Evolutionary conservation across 2,113 vertebrate species (phyloP), one percentile per base, ranked within the genome.

Genomic region (Nesoenas mayeri): DNA sequence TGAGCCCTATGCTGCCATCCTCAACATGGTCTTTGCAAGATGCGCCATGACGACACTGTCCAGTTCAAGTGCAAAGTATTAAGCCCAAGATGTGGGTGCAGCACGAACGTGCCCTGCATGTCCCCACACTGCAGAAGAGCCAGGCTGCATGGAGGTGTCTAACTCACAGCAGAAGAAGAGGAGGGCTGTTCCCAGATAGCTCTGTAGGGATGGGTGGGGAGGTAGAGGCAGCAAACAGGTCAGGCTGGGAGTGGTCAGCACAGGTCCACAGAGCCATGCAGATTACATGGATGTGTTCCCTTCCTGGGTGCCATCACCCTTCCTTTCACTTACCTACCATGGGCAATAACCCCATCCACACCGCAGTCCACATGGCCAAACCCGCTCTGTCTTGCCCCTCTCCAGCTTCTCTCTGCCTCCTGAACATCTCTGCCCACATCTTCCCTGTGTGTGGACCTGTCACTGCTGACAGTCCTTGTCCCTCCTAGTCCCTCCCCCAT

Each of bases 341-440:
- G 31, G 47, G 21, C 38, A 84, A 28, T 1, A 88, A 42, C 26
- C 65, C 72, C 85, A 32, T 0, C 2, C 73, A 20, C 60, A 73
- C 4, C 10, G 53, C 60, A 40, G 22, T 26, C 66, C 74, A 67
- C 34, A 51, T 25, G 36, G 44, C 53, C 66, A 48, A n/a, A 15
- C 12, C 29, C 2, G 0, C 34, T 64, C 29, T 10, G 15, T 16
- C n/a, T 38, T 3, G 0, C 40, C 48, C n/a, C 66, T 28, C 54
- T 51, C 5, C 50, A 32, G 22, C 40, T 73, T 54, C 48, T 32
- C 50, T 25, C 57, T 54, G 26, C 17, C 81, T 12, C 13, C 48
- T 36, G 20, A 84, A 16, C 50, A 65, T 60, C 28, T 65, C 40
- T 34, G n/a, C 61, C 34, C 53, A 60, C 20, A 15, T 40, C 38